Conservation (phyloP, 2,888 invertebrate genomes). For the Rhamphomyia laevipes region DNA sequence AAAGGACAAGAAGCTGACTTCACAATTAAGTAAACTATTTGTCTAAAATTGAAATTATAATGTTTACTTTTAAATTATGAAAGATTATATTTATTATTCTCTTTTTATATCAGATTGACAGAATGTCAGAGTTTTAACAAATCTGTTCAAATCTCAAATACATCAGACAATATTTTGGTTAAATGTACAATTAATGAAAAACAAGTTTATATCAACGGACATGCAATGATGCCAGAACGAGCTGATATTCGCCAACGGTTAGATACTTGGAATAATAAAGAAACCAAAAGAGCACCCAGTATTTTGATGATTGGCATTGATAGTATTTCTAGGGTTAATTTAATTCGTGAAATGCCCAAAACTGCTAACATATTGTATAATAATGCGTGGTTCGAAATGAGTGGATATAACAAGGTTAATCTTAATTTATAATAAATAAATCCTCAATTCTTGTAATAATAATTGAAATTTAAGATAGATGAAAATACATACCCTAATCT, state of each 20-base stretch:
- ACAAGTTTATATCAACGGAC: constrained; percentile 37
- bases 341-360: constrained; percentile 61
- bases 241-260: constrained; percentile 40
- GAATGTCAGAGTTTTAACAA: constrained; percentile 39
- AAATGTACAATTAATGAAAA: constrained; percentile 36
- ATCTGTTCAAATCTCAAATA: constrained; percentile 27
- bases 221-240: constrained; percentile 43
- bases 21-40: constrained; percentile 22
- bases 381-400: constrained; percentile 57
- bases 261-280: constrained; percentile 21
- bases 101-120: constrained; percentile 18
- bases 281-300: constrained; percentile 40
- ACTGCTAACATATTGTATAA: constrained; percentile 55
- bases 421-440: no score
- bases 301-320: constrained; percentile 75
- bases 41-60: not conserved
- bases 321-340: constrained; percentile 69
- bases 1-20: constrained; percentile 23
- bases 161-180: constrained; percentile 41
- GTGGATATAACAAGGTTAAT: constrained; percentile 57
- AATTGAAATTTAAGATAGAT: constrained; percentile 44
- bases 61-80: no score
- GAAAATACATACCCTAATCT: constrained; percentile 88
- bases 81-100: no score
- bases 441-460: not conserved